Evolutionary conservation across 2,888 invertebrate genomes (phyloP).

Genomic region (Choreutis nemorana): DNA sequence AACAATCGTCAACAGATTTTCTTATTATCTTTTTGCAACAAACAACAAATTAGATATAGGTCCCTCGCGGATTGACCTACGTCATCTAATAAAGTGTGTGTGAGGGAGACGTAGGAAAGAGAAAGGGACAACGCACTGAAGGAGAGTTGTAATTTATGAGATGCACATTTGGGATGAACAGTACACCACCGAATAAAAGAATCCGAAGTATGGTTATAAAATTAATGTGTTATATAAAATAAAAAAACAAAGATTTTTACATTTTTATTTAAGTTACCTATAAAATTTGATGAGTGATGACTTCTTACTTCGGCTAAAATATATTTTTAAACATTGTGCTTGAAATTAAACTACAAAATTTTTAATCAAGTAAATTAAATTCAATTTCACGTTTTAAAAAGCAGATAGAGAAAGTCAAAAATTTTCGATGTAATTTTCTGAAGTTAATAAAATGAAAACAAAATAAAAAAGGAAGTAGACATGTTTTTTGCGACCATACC

Average conservation of each 20-base stretch:
- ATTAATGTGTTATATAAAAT: constrained; percentile 21
- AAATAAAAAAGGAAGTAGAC: constrained; percentile 36
- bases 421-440: no score
- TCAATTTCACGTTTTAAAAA: no score
- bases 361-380: no score
- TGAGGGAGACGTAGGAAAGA: constrained; percentile 38
- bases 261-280: no score
- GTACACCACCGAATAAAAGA: constrained; percentile 56
- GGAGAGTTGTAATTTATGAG: constrained; percentile 56
- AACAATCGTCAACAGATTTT: constrained; percentile 19
- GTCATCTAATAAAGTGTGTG: constrained; percentile 42
- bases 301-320: no score
- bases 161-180: constrained; percentile 63
- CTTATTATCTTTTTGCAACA: constrained; percentile 30
- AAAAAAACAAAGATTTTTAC: no score
- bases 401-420: no score
- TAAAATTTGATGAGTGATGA: no score
- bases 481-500: constrained; percentile 60
- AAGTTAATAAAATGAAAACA: constrained; percentile 5
- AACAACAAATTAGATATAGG: constrained; percentile 30
- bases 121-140: constrained; percentile 46
- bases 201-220: constrained; percentile 41
- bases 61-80: constrained; percentile 41
- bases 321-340: no score
- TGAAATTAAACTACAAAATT: no score